Evolutionary conservation across 2,888 invertebrate genomes (phyloP), one percentile per base, ranked within the genome.

Genomic region (Acleris holmiana): DNA sequence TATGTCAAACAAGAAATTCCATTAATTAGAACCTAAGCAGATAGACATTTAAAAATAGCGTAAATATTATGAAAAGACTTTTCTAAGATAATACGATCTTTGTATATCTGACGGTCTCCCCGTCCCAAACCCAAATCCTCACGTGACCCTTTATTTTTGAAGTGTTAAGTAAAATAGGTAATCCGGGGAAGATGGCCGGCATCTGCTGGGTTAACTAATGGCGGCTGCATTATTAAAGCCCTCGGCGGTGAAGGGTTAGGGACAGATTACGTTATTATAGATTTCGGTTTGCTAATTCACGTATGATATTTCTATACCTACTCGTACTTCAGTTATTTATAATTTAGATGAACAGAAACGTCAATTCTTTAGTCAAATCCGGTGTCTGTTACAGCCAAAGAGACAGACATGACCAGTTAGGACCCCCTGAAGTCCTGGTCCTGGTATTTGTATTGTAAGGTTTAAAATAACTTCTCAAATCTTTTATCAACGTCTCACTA

Each of bases 121-220:
- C 29, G 29, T 29, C 8, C 29, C 29, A 29, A 35, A 29, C 29
- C 55, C 7, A 21, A 19, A 40, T 35, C 54, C 15, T 15, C 15
- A 18, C 6, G 19, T 19, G 15, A 47, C 41, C 49, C 40, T 49
- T 41, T 49, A 59, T 21, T 61, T 61, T 66, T 56, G 29, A 61
- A 61, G 61, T 61, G 61, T 21, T 55, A 50, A 60, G 51, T 60
- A 46, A 41, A 55, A 53, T 58, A 61, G 51, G 47, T 67, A 63
- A 61, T 63, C 83, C 81, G 77, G 80, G 80, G 85, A 85, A 89
- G 90, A 87, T 84, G 83, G 82, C 74, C 76, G 76, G 81, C 88
- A 86, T 90, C 90, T 89, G 90, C 76, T 29, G 88, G 86, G 87
- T 86, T 87, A 87, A 88, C 88, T 92, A 92, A 92, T 92, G 92